Conservation (phyloP, 2,888 invertebrate species). For the Diarsia dahlii region DNA sequence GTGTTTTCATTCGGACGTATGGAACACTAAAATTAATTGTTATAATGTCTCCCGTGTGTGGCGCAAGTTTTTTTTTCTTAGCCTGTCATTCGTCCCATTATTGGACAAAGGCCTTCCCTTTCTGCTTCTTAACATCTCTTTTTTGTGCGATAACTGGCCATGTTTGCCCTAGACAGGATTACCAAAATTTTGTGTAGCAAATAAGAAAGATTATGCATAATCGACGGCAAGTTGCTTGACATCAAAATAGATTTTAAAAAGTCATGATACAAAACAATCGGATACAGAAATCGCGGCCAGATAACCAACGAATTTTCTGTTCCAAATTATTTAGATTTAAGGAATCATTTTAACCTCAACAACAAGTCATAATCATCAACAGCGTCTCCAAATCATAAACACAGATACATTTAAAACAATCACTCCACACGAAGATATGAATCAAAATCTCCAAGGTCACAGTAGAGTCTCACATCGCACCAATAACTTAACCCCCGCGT, state of each 20-base stretch:
- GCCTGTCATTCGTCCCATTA: no score
- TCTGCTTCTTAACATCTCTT: no score
- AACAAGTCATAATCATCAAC: constrained; percentile 6
- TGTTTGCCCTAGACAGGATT: background rate
- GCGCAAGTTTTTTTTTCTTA: no score
- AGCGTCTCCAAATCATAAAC: constrained; percentile 9
- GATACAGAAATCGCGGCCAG: background rate
- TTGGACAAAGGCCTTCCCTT: no score
- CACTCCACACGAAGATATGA: constrained; percentile 32
- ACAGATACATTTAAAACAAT: constrained; percentile 28
- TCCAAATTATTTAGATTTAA: background rate
- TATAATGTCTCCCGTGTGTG: background rate
- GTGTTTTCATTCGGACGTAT: background rate
- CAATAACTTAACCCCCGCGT: constrained; percentile 78
- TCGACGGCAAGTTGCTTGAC: background rate
- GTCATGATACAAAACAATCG: background rate
- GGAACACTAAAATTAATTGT: background rate
- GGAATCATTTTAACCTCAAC: background rate
- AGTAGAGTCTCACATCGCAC: constrained; percentile 64
- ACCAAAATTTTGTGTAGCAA: background rate
- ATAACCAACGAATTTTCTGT: background rate
- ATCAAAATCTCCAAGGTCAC: constrained; percentile 58
- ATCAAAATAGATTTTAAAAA: background rate
- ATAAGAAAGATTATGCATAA: background rate
- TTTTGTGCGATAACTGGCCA: no score